Evolutionary conservation across 2,113 vertebrate genomes (phyloP).

Genomic region (Semnornis frantzii): DNA sequence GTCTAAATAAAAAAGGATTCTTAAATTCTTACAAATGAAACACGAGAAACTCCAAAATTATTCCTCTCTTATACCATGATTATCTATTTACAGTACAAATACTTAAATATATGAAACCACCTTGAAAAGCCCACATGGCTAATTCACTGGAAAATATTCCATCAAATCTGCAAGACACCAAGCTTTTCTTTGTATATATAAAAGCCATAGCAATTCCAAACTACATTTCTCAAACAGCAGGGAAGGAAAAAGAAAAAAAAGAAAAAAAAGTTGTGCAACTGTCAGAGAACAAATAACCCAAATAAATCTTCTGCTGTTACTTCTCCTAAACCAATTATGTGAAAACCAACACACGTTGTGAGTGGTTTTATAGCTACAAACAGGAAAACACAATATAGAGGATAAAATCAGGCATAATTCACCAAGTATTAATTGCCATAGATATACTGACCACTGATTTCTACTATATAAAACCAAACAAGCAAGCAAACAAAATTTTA

Average conservation of each 20-base stretch:
- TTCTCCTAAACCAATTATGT: background rate
- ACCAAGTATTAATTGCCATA: background rate
- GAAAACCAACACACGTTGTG: background rate
- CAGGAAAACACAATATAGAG: background rate
- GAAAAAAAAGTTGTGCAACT: background rate
- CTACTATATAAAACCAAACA: background rate
- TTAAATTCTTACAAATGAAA: background rate
- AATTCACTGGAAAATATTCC: background rate
- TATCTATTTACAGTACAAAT: background rate
- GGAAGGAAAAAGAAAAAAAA: background rate
- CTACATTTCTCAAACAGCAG: constrained; percentile 18
- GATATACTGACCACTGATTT: background rate
- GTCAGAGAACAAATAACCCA: background rate
- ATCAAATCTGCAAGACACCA: background rate
- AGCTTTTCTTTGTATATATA: background rate
- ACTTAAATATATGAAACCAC: background rate
- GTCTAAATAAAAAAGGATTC: background rate
- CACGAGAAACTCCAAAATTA: background rate
- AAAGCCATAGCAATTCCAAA: background rate
- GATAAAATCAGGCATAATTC: background rate
- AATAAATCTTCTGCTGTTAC: background rate
- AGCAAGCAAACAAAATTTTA: background rate
- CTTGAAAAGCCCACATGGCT: background rate
- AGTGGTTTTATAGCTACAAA: background rate
- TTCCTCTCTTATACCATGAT: background rate